phyloP scores from a whole-genome alignment of 2,113 vertebrate species.

The Antechinus stuartii region DNA sequence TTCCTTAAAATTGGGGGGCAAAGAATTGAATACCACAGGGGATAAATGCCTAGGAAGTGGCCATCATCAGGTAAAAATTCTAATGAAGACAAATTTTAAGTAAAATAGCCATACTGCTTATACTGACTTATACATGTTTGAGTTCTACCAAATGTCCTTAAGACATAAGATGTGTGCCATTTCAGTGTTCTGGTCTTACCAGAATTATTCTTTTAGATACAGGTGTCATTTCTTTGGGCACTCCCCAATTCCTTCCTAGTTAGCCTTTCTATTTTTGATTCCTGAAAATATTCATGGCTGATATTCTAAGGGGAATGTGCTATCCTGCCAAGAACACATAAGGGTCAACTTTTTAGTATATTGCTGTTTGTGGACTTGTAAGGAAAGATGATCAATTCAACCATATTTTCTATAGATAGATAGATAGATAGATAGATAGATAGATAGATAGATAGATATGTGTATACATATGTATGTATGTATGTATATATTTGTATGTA shows the following conservation, averaged over 20 bases:
- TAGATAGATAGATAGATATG: too few relatives aligned
- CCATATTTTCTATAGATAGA: neutral
- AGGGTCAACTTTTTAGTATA: neutral
- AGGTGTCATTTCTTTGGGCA: slow-evolving; percentile 27
- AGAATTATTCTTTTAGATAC: neutral
- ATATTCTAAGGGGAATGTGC: neutral
- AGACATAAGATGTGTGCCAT: neutral
- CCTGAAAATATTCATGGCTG: slow-evolving; percentile 28
- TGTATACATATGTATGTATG: neutral
- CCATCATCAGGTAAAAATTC: neutral
- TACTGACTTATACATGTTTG: neutral
- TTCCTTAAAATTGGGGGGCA: neutral
- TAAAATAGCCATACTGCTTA: neutral
- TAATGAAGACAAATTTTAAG: neutral
- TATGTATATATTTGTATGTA: neutral
- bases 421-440: too few relatives aligned
- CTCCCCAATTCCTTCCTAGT: neutral
- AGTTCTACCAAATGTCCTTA: neutral
- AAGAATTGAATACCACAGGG: neutral
- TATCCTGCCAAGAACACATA: neutral
- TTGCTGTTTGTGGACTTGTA: slow-evolving; percentile 23
- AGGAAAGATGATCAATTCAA: neutral
- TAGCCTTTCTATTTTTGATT: slow-evolving; percentile 15
- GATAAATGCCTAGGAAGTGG: neutral
- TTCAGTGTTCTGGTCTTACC: neutral